phyloP scores from a whole-genome alignment of 2,797 vertebrate genomes.

The Trematomus bernacchii region DNA sequence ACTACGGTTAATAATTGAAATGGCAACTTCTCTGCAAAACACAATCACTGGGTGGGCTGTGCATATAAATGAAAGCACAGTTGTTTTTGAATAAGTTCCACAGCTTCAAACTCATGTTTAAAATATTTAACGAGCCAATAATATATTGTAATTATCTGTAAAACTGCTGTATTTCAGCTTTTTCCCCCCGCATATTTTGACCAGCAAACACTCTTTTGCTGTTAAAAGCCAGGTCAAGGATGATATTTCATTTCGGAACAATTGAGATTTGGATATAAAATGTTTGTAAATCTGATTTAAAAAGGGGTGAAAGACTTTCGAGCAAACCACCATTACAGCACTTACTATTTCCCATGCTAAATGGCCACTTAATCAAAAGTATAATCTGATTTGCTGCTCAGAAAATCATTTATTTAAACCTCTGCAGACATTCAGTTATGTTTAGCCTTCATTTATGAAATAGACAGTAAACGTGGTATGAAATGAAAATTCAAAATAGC shows the following conservation, averaged over 20 bases:
- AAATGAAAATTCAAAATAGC: conserved; percentile 1
- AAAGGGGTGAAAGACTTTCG: neutral
- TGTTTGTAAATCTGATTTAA: neutral
- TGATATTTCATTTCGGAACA: neutral
- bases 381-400: conserved; percentile 1
- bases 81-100: neutral
- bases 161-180: conserved; percentile 6
- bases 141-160: neutral
- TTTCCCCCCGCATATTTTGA: neutral
- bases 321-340: conserved; percentile 1
- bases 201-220: neutral
- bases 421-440: neutral
- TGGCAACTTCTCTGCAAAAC: conserved; percentile 21
- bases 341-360: neutral
- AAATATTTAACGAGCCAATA: conserved; percentile 11
- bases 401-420: neutral
- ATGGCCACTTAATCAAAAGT: neutral
- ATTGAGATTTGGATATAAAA: neutral
- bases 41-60: neutral
- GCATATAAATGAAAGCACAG: conserved; percentile 3
- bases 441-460: conserved; percentile 5
- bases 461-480: neutral
- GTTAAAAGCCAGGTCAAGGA: neutral
- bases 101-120: conserved; percentile 1
- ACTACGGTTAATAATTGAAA: conserved; percentile 38